Evolutionary conservation across 1,140 invertebrate genomes (phyloP), one percentile per base, ranked within the genome.

Genomic region (Meloidogyne floridensis): DNA sequence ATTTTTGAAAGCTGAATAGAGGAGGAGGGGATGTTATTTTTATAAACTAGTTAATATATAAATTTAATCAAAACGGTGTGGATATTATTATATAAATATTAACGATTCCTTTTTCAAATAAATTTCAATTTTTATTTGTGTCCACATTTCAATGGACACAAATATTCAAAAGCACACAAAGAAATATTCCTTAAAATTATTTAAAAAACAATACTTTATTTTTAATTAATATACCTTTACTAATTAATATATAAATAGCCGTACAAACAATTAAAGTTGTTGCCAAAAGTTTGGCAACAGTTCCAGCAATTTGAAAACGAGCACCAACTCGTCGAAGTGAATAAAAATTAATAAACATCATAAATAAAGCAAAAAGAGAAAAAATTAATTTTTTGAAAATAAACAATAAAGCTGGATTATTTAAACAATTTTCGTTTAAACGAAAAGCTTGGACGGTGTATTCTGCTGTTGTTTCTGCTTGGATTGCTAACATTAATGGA

Each of bases 341-440:
- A 80, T 89, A 88, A 32, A 88, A 87, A 72, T 88, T 88, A 15
- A 87, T 82, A 69, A 80, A 84, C 47, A 80, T 72, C 65, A 80
- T 72, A 56, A 80, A 47, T 42, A 56, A 80, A 7, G 77, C 79
- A 18, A 70, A 51, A n/a, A 54, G 10, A 10, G n/a, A 42, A 15
- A 70, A 56, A 51, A 78, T 78, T 71, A 78, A 71, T 78, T 78
- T 78, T 42, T 71, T 65, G 13, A 78, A 71, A 47, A 71, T 71
- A 71, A 76, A 56, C 47, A 65, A 54, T 42, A 65, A 11, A 32
- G 47, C n/a, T 15, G 75, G 65, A 20, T 51, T 53, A 13, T 76
- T 54, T 15, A 42, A 65, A 51, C 65, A 20, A 76, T 32, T 42
- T 18, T 18, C 13, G 47, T 54, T 65, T 32, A 76, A 59, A 42